Percentiles rank a stretch among this genome's conserved stretches.
phyloP scores from a whole-genome alignment of 2,113 vertebrate genomes.

The Cyprinus carpio region DNA sequence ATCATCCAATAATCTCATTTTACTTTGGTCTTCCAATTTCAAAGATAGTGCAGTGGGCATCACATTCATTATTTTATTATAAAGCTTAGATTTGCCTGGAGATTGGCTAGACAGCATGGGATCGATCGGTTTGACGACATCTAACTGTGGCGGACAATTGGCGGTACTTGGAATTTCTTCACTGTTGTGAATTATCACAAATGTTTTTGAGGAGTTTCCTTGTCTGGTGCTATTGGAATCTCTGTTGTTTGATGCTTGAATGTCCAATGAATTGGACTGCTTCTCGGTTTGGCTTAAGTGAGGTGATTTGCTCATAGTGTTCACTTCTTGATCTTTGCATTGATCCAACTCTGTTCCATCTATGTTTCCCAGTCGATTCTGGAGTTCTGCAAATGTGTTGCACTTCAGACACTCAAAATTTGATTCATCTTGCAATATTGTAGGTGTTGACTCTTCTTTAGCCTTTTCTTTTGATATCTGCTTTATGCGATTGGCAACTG shows the following conservation, averaged over 20 bases:
- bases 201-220: slow-evolving; percentile 19
- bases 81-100: slow-evolving; percentile 2
- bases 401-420: slow-evolving; percentile 94
- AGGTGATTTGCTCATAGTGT: slow-evolving; percentile 63
- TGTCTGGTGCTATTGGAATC: neutral
- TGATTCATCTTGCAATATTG: slow-evolving; percentile 62
- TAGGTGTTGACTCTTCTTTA: slow-evolving; percentile 57
- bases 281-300: neutral
- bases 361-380: slow-evolving; percentile 91
- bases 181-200: slow-evolving; percentile 14
- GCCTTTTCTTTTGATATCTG: slow-evolving; percentile 65
- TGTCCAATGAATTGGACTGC: neutral
- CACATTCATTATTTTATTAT: slow-evolving; percentile 40
- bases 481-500: slow-evolving; percentile 69
- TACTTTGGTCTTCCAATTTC: slow-evolving; percentile 61
- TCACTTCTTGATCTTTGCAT: slow-evolving; percentile 75
- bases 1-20: slow-evolving; percentile 63
- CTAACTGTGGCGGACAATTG: neutral
- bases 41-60: slow-evolving; percentile 60
- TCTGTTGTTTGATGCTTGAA: slow-evolving; percentile 8
- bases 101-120: neutral
- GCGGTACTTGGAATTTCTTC: neutral
- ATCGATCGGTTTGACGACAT: neutral
- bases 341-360: slow-evolving; percentile 83
- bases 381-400: slow-evolving; percentile 96